phyloP scores from a whole-genome alignment of 92 coral and sea anemone genomes.

The Scolanthus callimorphus region DNA sequence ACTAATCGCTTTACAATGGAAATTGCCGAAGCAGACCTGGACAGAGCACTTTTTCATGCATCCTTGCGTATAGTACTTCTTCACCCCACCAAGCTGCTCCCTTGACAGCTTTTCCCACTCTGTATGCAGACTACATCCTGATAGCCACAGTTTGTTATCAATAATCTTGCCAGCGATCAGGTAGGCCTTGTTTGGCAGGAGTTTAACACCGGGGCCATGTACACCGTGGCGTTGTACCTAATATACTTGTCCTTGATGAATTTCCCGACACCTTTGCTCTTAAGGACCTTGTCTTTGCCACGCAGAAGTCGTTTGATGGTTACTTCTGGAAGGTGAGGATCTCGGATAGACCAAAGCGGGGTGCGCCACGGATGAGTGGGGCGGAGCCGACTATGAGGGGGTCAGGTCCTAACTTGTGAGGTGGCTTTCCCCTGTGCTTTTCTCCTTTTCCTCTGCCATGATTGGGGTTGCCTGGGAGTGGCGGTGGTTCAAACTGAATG shows the following conservation, averaged over 20 bases:
- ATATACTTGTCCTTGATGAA: neutral
- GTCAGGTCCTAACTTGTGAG: neutral
- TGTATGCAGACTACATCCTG: slow-evolving; percentile 31
- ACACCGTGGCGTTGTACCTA: slow-evolving; percentile 17
- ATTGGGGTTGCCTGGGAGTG: slow-evolving; percentile 10
- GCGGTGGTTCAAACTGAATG: slow-evolving; percentile 12
- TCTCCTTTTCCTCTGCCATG: neutral
- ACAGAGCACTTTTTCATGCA: slow-evolving; percentile 57
- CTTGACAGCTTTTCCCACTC: slow-evolving; percentile 53
- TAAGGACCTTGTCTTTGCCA: slow-evolving; percentile 1
- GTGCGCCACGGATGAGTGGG: slow-evolving; percentile 10
- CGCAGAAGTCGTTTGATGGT: slow-evolving; percentile 20
- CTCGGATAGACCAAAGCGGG: neutral
- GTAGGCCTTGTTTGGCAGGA: slow-evolving; percentile 49
- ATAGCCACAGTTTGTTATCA: slow-evolving; percentile 41
- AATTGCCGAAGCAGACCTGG: slow-evolving; percentile 22
- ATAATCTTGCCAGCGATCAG: slow-evolving; percentile 70
- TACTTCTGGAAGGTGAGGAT: slow-evolving; percentile 13
- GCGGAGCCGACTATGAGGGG: neutral
- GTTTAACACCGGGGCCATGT: slow-evolving; percentile 16
- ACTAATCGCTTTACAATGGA: slow-evolving; percentile 17
- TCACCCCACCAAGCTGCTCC: slow-evolving; percentile 49
- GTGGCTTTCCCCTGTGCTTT: neutral
- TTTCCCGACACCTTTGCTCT: neutral
- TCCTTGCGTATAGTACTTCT: slow-evolving; percentile 43